Conservation (phyloP, 2,113 vertebrate species). For the Myiagra hebetior region DNA sequence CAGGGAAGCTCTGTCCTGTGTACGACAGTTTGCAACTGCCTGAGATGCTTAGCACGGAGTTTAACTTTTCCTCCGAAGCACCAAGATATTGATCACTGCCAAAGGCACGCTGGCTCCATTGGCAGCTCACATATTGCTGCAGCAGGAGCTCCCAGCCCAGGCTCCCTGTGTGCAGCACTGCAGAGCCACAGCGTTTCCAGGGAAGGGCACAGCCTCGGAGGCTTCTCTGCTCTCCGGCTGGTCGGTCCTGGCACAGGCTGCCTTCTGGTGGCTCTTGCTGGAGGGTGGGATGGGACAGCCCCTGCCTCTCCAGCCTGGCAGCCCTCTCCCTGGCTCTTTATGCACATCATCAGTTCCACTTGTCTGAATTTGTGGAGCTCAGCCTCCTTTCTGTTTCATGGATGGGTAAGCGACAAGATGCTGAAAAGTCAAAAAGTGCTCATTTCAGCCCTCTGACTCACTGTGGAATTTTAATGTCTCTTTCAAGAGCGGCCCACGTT, state of each 20-base stretch:
- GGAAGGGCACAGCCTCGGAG: rapidly evolving
- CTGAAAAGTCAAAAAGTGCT: constrained; percentile 14
- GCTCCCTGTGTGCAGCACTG: rapidly evolving
- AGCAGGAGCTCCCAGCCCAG: not conserved
- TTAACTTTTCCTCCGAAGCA: not conserved
- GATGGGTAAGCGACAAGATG: not conserved
- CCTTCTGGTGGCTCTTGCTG: not conserved
- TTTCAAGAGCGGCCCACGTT: constrained; percentile 91
- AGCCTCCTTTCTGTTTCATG: not conserved
- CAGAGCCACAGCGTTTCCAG: not conserved
- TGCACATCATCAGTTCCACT: not conserved
- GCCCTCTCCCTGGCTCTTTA: not conserved
- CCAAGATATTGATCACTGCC: not conserved
- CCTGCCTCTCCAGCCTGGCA: not conserved
- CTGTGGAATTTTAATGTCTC: constrained; percentile 28
- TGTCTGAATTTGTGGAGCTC: constrained; percentile 19
- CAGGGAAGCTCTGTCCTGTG: not conserved
- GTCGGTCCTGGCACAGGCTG: not conserved
- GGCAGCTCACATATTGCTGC: not conserved
- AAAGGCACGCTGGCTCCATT: not conserved
- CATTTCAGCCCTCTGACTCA: not conserved
- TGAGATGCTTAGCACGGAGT: rapidly evolving
- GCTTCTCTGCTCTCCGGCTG: rapidly evolving
- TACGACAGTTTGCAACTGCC: not conserved
- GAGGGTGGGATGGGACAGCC: rapidly evolving